phyloP scores from a whole-genome alignment of 35 echinoderm and acorn worm species.

The Apostichopus californicus region DNA sequence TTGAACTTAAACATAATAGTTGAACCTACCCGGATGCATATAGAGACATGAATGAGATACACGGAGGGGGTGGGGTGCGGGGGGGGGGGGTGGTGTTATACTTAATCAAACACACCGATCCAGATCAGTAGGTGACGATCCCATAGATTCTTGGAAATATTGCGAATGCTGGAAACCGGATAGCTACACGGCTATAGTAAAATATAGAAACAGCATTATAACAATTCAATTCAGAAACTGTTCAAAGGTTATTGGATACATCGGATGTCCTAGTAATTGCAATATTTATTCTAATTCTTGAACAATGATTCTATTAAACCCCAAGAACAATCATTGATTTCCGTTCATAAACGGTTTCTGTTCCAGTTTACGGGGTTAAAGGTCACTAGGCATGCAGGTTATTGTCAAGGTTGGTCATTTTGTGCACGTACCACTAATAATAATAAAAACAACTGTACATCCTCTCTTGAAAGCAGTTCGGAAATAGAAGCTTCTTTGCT shows the following conservation, averaged over 20 bases:
- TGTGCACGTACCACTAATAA: background rate
- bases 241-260: background rate
- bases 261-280: conserved; percentile 21
- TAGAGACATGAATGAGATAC: too few relatives aligned
- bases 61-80: too few relatives aligned
- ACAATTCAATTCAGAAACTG: background rate
- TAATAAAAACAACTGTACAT: background rate
- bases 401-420: background rate
- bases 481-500: background rate
- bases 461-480: background rate
- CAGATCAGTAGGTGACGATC: too few relatives aligned
- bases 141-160: too few relatives aligned
- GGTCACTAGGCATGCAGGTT: background rate
- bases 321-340: conserved; percentile 1
- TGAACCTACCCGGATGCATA: too few relatives aligned
- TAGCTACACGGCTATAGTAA: background rate
- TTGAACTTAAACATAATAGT: too few relatives aligned
- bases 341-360: conserved; percentile 12
- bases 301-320: conserved; percentile 3
- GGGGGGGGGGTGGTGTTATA: too few relatives aligned
- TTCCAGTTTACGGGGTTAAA: background rate
- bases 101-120: too few relatives aligned
- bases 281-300: conserved; percentile 11
- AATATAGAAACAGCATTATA: background rate
- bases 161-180: too few relatives aligned